phyloP scores from a whole-genome alignment of 1,140 invertebrate genomes.

The Pseudachorutes palmiensis region DNA sequence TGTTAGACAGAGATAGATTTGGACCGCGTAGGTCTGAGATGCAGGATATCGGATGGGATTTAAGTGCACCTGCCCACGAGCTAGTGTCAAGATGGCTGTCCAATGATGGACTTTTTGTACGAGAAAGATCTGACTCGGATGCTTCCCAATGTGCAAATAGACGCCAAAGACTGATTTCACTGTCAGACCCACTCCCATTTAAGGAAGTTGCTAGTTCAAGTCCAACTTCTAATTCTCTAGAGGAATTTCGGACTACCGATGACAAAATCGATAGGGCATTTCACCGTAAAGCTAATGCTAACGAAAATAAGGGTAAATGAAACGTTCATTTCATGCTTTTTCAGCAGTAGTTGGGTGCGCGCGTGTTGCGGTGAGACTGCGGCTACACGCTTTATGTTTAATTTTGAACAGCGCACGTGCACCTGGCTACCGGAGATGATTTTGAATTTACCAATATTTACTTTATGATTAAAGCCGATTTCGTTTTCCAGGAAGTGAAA shows the following conservation, averaged over 20 bases:
- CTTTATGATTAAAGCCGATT: too few relatives aligned
- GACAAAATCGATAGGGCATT: too few relatives aligned
- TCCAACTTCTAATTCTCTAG: background rate
- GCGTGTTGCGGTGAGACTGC: too few relatives aligned
- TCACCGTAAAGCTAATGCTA: too few relatives aligned
- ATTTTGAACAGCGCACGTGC: background rate
- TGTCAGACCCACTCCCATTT: background rate
- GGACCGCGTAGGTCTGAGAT: background rate
- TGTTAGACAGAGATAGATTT: too few relatives aligned
- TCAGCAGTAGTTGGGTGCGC: too few relatives aligned
- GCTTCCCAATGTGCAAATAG: background rate
- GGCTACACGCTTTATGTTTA: too few relatives aligned
- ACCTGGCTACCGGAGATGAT: background rate
- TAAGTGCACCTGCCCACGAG: conserved; percentile 12
- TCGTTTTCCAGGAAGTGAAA: conserved; percentile 38
- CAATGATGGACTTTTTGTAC: conserved; percentile 2
- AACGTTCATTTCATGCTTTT: too few relatives aligned
- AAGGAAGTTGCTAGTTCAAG: conserved; percentile 1
- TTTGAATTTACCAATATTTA: background rate
- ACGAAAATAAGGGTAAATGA: too few relatives aligned
- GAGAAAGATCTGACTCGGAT: background rate
- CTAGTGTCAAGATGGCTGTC: conserved; percentile 15
- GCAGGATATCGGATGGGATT: conserved; percentile 5
- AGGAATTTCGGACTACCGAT: background rate
- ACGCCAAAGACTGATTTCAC: background rate